phyloP scores from a whole-genome alignment of 2,113 vertebrate species.

The Hystrix cristata region DNA sequence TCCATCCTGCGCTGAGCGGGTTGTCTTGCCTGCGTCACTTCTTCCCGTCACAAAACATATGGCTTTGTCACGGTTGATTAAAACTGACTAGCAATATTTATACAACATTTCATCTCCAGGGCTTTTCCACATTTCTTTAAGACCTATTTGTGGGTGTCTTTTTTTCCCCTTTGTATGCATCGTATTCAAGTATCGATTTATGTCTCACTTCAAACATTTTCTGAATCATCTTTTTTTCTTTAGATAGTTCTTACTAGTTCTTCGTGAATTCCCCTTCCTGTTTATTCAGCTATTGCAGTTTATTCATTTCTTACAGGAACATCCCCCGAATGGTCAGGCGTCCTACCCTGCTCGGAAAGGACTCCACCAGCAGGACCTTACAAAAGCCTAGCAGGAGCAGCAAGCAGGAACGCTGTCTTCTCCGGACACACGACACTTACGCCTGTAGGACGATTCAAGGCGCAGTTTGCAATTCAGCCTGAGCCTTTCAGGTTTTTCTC shows the following conservation, averaged over 20 bases:
- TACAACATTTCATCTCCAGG: conserved; percentile 65
- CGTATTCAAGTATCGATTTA: conserved; percentile 33
- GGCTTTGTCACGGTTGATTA: conserved; percentile 66
- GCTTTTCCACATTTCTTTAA: conserved; percentile 61
- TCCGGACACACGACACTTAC: neutral
- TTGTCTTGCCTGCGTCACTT: conserved; percentile 52
- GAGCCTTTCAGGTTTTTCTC: neutral
- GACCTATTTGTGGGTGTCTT: conserved; percentile 48
- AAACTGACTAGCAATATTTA: conserved; percentile 76
- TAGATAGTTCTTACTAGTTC: neutral
- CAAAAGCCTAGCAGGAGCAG: neutral
- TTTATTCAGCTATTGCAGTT: neutral
- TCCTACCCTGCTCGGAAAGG: neutral
- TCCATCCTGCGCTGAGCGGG: conserved; percentile 52
- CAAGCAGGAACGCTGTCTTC: neutral
- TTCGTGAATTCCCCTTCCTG: neutral
- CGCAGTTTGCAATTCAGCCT: neutral
- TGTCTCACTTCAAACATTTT: conserved; percentile 66
- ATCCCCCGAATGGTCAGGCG: neutral
- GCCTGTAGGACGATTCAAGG: neutral
- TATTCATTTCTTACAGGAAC: neutral
- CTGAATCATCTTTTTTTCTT: neutral
- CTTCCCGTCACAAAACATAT: conserved; percentile 66
- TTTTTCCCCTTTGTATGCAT: neutral
- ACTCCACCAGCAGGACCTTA: neutral